Evolutionary conservation across 2,888 invertebrate species (phyloP).

Genomic region (Terebella lapidaria): DNA sequence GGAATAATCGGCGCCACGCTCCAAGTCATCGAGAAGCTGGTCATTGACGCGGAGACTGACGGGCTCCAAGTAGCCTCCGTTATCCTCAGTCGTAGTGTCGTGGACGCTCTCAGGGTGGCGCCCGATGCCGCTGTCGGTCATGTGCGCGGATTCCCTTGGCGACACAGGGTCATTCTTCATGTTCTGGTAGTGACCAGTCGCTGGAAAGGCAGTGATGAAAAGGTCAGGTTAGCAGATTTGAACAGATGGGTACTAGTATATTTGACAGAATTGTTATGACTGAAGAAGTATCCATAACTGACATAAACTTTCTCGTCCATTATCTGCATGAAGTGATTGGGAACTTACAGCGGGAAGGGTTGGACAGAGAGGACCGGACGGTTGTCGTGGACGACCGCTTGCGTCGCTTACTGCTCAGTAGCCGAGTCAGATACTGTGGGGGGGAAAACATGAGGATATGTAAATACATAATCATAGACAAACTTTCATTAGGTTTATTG

Average conservation of each 20-base stretch:
- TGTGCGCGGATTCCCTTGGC: not conserved
- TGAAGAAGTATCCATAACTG: no score
- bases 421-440: not conserved
- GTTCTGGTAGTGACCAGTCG: conserved; percentile 1
- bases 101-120: not conserved
- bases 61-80: conserved; percentile 22
- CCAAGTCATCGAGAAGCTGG: conserved; percentile 6
- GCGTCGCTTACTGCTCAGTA: not conserved
- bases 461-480: no score
- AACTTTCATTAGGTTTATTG: no score
- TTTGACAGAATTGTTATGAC: no score
- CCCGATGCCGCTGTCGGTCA: not conserved
- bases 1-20: conserved; percentile 34
- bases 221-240: no score
- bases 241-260: no score
- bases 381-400: conserved; percentile 1
- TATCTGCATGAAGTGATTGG: no score
- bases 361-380: not conserved
- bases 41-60: conserved; percentile 11
- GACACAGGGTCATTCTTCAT: not conserved
- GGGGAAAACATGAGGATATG: no score
- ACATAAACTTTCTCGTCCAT: no score
- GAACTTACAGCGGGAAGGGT: conserved; percentile 1
- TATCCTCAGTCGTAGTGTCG: not conserved
- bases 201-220: no score